A percentile compares a stretch with the other conserved stretches of the same genome.
Conservation (phyloP, 2,797 vertebrate species). For the Lophotriccus pileatus region DNA sequence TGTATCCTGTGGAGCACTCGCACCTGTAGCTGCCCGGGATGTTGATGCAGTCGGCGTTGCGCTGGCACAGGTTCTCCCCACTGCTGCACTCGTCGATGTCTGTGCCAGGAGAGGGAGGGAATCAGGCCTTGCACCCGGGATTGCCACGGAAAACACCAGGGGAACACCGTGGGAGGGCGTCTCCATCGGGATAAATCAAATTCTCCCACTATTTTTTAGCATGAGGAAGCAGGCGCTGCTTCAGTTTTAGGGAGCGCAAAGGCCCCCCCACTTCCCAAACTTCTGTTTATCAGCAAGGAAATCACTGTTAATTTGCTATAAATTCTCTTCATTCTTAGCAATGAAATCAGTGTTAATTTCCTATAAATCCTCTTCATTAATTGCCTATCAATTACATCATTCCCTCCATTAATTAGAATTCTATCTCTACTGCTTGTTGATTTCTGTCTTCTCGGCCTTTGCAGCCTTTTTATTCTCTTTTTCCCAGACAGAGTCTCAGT, state of each 20-base stretch:
- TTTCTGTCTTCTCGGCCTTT: not conserved
- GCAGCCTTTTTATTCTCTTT: not conserved
- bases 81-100: conserved; percentile 93
- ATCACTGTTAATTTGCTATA: no score
- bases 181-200: not conserved
- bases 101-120: conserved; percentile 24
- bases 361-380: not conserved
- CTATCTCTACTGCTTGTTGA: not conserved
- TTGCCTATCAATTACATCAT: not conserved
- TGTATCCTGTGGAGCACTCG: conserved; percentile 88
- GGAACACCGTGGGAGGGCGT: no score
- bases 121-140: not conserved
- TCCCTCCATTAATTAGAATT: not conserved
- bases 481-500: not conserved
- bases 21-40: conserved; percentile 92
- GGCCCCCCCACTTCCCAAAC: not conserved
- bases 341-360: no score
- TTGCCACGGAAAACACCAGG: not conserved
- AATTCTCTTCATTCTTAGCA: no score
- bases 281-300: not conserved
- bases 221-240: not conserved
- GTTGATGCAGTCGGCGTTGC: conserved; percentile 90
- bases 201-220: not conserved
- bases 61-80: conserved; percentile 87
- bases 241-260: no score